Evolutionary conservation across 2,797 vertebrate genomes (phyloP).

Genomic region (Pelochelys cantorii): DNA sequence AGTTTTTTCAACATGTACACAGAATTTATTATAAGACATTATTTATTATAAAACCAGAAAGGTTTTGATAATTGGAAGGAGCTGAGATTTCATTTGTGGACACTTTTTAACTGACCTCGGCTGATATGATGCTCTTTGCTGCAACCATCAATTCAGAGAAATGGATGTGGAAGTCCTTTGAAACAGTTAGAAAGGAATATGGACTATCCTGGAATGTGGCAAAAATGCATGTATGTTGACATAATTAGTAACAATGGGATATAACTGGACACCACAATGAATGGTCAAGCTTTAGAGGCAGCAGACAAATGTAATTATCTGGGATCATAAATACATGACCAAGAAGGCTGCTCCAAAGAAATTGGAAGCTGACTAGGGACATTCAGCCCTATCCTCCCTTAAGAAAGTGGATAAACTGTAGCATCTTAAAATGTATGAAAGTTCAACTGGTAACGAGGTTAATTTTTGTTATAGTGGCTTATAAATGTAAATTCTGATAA

Average conservation of each 20-base stretch:
- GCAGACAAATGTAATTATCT: neutral
- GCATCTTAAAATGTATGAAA: neutral
- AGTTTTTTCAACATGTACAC: neutral
- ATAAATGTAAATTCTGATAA: neutral
- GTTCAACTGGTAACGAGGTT: neutral
- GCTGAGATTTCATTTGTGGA: neutral
- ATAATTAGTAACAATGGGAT: neutral
- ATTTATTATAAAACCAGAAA: neutral
- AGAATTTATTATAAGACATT: neutral
- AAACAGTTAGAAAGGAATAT: neutral
- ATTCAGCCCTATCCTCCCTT: neutral
- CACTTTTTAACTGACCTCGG: neutral
- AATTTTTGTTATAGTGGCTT: neutral
- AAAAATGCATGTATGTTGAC: neutral
- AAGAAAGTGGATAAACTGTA: neutral
- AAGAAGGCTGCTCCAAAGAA: neutral
- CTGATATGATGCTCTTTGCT: neutral
- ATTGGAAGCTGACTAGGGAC: neutral
- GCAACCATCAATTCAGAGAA: neutral
- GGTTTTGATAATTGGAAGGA: neutral
- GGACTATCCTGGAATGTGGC: too few species aligned
- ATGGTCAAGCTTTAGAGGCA: neutral
- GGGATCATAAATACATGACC: neutral
- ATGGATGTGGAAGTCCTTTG: too few species aligned
- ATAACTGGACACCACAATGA: neutral